These are phyloP conservation scores for Molorchus minor DNA, from an alignment of 2,888 invertebrate genomes.

Conservation along the genomic window DNA sequence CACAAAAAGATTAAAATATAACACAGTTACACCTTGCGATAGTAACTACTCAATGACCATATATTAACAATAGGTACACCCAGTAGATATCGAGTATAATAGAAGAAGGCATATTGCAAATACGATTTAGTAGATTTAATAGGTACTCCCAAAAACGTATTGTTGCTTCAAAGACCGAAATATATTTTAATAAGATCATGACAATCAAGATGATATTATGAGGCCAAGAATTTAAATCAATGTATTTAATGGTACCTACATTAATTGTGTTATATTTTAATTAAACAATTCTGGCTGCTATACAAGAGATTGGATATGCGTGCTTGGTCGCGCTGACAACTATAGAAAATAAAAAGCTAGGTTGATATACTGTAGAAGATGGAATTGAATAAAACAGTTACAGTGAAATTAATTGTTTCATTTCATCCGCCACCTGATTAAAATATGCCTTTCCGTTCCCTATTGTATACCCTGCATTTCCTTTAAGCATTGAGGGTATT, in stretches of 20 bases:
- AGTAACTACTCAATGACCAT: not conserved
- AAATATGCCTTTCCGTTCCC: no score
- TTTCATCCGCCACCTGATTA: no score
- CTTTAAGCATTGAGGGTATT: no score
- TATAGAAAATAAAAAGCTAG: constrained; percentile 50
- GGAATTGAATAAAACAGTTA: constrained; percentile 63
- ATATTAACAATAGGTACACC: not conserved
- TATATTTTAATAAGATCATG: constrained; percentile 18
- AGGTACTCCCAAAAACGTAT: no score
- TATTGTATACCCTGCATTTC: no score
- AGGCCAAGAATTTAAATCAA: constrained; percentile 19
- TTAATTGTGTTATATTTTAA: constrained; percentile 20
- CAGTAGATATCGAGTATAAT: no score
- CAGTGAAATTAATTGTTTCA: constrained; percentile 34
- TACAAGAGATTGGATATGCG: constrained; percentile 55
- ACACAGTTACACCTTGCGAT: constrained; percentile 18
- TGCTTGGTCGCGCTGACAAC: constrained; percentile 53
- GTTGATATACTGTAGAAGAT: constrained; percentile 59
- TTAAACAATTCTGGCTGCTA: constrained; percentile 60
- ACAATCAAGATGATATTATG: constrained; percentile 9
- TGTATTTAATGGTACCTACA: constrained; percentile 23
- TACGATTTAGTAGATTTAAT: no score
- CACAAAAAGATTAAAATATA: constrained; percentile 26
- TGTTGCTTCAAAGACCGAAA: not conserved
- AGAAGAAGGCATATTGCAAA: no score